Evolutionary conservation across 2,797 vertebrate genomes (phyloP).

Genomic region (Melanotaenia parkinsoni): DNA sequence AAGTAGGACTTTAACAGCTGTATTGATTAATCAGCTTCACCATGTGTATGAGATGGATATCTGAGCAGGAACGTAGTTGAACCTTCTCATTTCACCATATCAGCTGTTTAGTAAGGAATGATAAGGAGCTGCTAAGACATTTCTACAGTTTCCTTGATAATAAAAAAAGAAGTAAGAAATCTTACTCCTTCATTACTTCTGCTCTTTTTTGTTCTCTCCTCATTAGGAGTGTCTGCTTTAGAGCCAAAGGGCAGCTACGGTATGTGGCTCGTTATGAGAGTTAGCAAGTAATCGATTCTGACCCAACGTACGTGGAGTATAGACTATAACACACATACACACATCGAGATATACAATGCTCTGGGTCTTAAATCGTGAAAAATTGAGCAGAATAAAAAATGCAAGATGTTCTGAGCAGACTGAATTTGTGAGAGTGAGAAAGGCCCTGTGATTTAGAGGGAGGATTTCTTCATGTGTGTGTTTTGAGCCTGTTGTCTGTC

Average conservation of each 20-base stretch:
- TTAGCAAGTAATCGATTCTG: slow-evolving; percentile 53
- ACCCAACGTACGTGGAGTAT: slow-evolving; percentile 31
- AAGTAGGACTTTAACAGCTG: background rate
- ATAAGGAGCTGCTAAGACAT: slow-evolving; percentile 16
- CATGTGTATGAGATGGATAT: background rate
- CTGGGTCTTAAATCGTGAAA: slow-evolving; percentile 19
- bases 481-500: background rate
- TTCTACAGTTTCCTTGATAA: slow-evolving; percentile 23
- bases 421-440: background rate
- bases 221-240: slow-evolving; percentile 57
- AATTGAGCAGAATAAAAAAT: slow-evolving; percentile 34
- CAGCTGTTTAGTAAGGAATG: slow-evolving; percentile 1
- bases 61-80: background rate
- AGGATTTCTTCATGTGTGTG: slow-evolving; percentile 1
- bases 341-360: background rate
- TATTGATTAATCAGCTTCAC: background rate
- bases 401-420: slow-evolving; percentile 12
- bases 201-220: slow-evolving; percentile 39
- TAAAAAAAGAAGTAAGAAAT: slow-evolving; percentile 5
- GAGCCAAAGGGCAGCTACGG: slow-evolving; percentile 26
- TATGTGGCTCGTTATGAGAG: slow-evolving; percentile 48
- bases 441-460: background rate
- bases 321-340: slow-evolving; percentile 20
- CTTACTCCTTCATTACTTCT: slow-evolving; percentile 28
- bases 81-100: slow-evolving; percentile 8